These are phyloP conservation scores for Ammospiza caudacuta DNA, from an alignment of 2,113 vertebrate genomes.

Conservation along the genomic window DNA sequence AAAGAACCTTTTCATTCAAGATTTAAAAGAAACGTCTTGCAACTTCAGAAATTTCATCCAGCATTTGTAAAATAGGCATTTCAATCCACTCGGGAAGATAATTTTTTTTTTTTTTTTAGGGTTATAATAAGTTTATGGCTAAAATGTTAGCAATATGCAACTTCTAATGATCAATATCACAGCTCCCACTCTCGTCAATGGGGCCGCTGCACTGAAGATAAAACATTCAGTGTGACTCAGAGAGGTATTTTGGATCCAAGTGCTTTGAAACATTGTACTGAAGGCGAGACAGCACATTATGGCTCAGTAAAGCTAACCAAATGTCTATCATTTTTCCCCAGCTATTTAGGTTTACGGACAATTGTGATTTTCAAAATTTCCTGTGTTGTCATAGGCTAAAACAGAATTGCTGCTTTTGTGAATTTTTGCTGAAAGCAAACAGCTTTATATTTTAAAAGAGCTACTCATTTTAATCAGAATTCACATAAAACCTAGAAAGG, in stretches of 20 bases:
- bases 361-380: constrained; percentile 27
- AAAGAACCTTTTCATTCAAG: background rate
- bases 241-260: constrained; percentile 43
- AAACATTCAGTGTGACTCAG: constrained; percentile 16
- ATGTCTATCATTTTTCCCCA: constrained; percentile 14
- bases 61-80: background rate
- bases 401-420: constrained; percentile 13
- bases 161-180: constrained; percentile 34
- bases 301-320: constrained; percentile 46
- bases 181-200: background rate
- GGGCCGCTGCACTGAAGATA: background rate
- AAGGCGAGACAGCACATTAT: constrained; percentile 31
- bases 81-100: background rate
- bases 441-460: background rate
- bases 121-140: background rate
- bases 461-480: constrained; percentile 4
- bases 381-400: background rate
- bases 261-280: constrained; percentile 11
- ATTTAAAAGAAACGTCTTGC: background rate
- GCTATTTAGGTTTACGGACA: background rate
- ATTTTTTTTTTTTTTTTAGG: background rate
- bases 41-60: background rate
- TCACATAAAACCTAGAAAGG: background rate
- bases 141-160: constrained; percentile 2
- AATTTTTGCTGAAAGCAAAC: constrained; percentile 29